Conservation (phyloP, 2,797 vertebrate genomes). For the Phoeniculus purpureus region DNA sequence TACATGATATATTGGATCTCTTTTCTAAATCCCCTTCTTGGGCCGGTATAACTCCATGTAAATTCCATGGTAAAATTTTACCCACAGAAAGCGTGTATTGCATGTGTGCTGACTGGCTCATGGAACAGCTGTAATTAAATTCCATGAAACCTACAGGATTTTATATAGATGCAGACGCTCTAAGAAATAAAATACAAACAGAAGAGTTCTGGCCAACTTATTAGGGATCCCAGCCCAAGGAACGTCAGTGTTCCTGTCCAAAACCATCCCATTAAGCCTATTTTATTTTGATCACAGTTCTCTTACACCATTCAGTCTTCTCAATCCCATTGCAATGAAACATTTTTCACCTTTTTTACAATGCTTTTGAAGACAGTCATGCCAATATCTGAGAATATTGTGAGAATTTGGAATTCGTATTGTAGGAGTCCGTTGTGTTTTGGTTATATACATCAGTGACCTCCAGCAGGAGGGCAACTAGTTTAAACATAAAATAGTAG, state of each 20-base stretch:
- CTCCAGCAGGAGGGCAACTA: slow-evolving; percentile 18
- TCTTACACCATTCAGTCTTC: neutral
- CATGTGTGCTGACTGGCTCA: neutral
- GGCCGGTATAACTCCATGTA: neutral
- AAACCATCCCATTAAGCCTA: slow-evolving; percentile 42
- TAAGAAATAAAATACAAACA: slow-evolving; percentile 42
- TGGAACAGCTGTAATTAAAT: slow-evolving; percentile 42
- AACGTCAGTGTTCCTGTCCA: slow-evolving; percentile 12
- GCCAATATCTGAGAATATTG: slow-evolving; percentile 53
- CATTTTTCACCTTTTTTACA: slow-evolving; percentile 45
- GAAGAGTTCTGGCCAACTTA: slow-evolving; percentile 24
- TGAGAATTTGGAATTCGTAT: slow-evolving; percentile 25
- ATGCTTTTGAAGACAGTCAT: slow-evolving; percentile 54
- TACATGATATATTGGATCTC: slow-evolving; percentile 35
- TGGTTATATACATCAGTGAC: slow-evolving; percentile 23
- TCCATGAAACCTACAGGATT: neutral
- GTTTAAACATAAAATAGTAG: neutral
- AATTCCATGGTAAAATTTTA: slow-evolving; percentile 22
- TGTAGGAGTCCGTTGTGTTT: slow-evolving; percentile 11
- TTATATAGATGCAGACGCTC: slow-evolving; percentile 6
- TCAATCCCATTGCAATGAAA: neutral
- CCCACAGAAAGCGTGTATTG: slow-evolving; percentile 14
- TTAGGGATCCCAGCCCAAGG: neutral
- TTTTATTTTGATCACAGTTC: slow-evolving; percentile 56
- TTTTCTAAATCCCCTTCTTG: slow-evolving; percentile 4